Evolutionary conservation across 2,797 vertebrate species (phyloP).

Genomic region (Buphagus erythrorhynchus): DNA sequence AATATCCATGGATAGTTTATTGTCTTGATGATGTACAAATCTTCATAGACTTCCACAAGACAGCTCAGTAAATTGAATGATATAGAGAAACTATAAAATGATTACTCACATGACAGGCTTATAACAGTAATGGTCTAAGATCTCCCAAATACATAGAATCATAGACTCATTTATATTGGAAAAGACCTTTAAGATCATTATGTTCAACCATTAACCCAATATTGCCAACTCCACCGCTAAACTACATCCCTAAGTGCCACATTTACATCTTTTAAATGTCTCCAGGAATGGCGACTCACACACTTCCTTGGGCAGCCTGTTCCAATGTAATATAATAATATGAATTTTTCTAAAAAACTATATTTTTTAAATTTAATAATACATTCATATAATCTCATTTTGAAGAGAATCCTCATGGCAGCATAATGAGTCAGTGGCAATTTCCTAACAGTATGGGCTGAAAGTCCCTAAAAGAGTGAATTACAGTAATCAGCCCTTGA

Average conservation of each 20-base stretch:
- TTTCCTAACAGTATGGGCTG: slow-evolving; percentile 50
- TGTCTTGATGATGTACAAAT: not conserved
- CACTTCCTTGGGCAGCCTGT: not conserved
- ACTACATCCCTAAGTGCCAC: not conserved
- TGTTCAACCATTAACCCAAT: not conserved
- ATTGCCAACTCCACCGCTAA: not conserved
- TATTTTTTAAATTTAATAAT: slow-evolving; percentile 13
- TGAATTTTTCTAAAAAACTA: not conserved
- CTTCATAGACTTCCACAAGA: not conserved
- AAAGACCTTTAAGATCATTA: not conserved
- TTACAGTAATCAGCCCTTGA: slow-evolving; percentile 70
- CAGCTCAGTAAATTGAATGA: not conserved
- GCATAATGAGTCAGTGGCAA: slow-evolving; percentile 55
- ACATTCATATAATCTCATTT: slow-evolving; percentile 56
- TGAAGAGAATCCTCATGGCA: slow-evolving; percentile 39
- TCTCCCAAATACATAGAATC: not conserved
- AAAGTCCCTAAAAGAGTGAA: slow-evolving; percentile 64
- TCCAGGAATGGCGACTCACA: not conserved
- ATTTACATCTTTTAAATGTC: not conserved
- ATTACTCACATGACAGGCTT: not conserved
- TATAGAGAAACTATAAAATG: not conserved
- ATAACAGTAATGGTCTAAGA: not conserved
- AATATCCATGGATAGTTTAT: not conserved
- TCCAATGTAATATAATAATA: not conserved
- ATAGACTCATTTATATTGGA: not conserved